Conservation (phyloP, 2,888 invertebrate genomes). For the Brachynemurus nebulosus region DNA sequence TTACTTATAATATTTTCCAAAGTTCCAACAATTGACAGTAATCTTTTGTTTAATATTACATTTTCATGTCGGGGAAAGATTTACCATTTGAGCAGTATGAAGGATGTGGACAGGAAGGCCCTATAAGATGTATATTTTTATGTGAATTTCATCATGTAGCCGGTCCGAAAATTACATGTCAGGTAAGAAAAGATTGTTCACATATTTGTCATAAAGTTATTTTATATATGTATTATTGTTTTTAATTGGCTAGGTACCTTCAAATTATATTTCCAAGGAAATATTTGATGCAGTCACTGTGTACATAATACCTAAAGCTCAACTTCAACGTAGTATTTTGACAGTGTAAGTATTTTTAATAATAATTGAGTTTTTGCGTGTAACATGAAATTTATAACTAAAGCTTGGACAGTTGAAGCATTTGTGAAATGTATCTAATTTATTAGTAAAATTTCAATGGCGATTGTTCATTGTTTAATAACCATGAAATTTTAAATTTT, state of each 20-base stretch:
- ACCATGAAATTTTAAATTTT: no score
- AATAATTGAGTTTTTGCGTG: background rate
- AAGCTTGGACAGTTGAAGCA: no score
- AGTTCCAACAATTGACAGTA: no score
- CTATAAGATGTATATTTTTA: slow-evolving; percentile 69
- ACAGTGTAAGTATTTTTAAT: slow-evolving; percentile 54
- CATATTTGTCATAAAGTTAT: slow-evolving; percentile 1
- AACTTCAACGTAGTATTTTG: slow-evolving; percentile 77
- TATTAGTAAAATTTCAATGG: no score
- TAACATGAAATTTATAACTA: background rate
- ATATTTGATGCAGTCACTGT: slow-evolving; percentile 87
- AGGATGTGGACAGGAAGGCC: slow-evolving; percentile 55
- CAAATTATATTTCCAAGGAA: slow-evolving; percentile 83
- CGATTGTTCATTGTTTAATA: no score
- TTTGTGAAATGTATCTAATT: no score
- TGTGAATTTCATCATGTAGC: slow-evolving; percentile 65
- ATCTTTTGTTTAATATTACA: no score
- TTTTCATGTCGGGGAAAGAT: no score
- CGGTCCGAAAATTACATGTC: slow-evolving; percentile 74
- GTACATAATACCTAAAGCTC: slow-evolving; percentile 90
- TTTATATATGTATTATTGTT: background rate
- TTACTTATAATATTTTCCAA: no score
- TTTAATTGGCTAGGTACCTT: slow-evolving; percentile 54
- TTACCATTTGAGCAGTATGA: slow-evolving; percentile 30
- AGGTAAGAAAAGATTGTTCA: slow-evolving; percentile 38